Base-by-base conservation (phyloP, 1,140 invertebrate species). In the Trachymyrmex cornetzi region DNA sequence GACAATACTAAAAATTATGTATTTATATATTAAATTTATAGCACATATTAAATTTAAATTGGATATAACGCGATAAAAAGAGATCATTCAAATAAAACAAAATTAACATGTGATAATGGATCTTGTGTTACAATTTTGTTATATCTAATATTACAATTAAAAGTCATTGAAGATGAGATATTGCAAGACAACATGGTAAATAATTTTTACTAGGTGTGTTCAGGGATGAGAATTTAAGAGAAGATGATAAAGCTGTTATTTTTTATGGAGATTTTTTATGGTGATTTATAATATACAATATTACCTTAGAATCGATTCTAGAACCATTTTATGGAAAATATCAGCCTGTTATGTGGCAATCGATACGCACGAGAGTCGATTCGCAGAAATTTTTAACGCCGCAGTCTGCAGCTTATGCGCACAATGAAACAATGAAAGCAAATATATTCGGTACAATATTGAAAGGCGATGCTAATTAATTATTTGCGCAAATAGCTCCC, bases 211-310 rank as follows among this genome's bases (percentile, higher is more conserved):
- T 16, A 12, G 24, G 44, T 16, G 22, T 22, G 22, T 1, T 38
- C 7, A 16, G 44, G 3, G 7, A 19, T 19, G 11, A 82, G 61
- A 74, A 82, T 82, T 82, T 38, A 55, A 69, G 22, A 24, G 19
- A 14, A 27, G 4, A 11, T n/a, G 12, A 82, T 74, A 82, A 82
- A 82, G 48, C 22, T 71, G 30, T 85, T 87, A 85, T 77, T 75
- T 63, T 77, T 85, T 69, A 66, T 12, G 50, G 27, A 59, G 30
- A 69, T 44, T 44, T 44, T 44, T 38, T 24, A 24, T 67, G 16
- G 63, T 87, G 80, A 87, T 87, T 85, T 87, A 87, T 82, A 38
- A 19, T 27, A 11, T 44, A 16, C 50, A 30, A n/a, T 87, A 87
- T 87, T 85, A 71, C 80, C 2, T 57, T 14, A 12, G 61, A 14